Percentiles rank a stretch among this genome's conserved stretches.
Evolutionary conservation across 2,113 vertebrate genomes (phyloP).

Genomic region (Myanophis thanlyinensis): DNA sequence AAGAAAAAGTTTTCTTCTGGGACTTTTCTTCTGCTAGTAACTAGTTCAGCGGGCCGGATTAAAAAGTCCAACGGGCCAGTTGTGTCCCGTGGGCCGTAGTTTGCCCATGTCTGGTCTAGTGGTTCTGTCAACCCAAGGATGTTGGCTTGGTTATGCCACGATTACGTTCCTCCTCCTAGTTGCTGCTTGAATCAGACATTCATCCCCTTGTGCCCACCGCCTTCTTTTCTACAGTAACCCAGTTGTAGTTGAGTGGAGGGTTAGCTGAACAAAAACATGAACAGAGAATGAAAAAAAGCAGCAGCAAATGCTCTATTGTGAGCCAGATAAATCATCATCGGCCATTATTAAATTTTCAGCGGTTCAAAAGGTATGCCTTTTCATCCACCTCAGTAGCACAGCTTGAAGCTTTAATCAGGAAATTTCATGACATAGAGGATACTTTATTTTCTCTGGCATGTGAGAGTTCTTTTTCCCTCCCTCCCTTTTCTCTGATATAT

Average conservation of each 20-base stretch:
- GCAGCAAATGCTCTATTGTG: background rate
- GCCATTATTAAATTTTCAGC: background rate
- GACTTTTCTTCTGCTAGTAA: no score
- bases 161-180: background rate
- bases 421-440: background rate
- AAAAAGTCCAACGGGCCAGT: no score
- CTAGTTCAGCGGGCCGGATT: no score
- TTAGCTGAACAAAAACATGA: background rate
- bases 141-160: background rate
- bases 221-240: background rate
- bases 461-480: background rate
- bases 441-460: background rate
- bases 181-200: background rate
- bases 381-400: background rate
- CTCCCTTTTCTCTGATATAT: background rate
- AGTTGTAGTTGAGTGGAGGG: background rate
- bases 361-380: no score
- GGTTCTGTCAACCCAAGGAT: background rate
- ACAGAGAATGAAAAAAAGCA: background rate
- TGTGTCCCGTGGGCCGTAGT: no score
- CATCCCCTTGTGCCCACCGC: background rate
- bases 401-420: background rate
- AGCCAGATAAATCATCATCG: background rate
- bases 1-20: no score
- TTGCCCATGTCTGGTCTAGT: no score